Base-by-base conservation (phyloP, 2,888 invertebrate genomes). In the Digitonthophagus gazella region DNA sequence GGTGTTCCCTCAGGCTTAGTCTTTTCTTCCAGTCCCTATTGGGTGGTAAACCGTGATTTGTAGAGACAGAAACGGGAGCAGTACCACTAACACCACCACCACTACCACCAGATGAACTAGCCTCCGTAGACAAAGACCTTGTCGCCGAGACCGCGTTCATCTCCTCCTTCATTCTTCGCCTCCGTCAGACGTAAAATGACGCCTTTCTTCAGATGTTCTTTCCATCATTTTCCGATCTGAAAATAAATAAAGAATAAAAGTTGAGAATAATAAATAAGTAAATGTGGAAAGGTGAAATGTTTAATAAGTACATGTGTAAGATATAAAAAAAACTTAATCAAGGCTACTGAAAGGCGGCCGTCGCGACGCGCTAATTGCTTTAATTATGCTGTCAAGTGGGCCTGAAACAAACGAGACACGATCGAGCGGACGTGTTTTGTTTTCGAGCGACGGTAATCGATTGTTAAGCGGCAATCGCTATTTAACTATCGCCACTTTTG, bases 11-110 rank as follows among this genome's bases (percentile, higher is more conserved):
- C 71, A 76, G 72, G 65, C 76, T 76, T 71, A 76, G 73, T 28
- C 76, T 72, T 66, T 74, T 75, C 68, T 75, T 76, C 76, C 76
- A 76, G 68, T 76, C 73, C 66, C 71, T 71, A 66, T 65, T 61
- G 18, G 61, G n/a, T 20, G 61, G 2, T 15, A 57, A 16, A 15
- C 57, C 57, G 57, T 15, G n/a, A 57, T 57, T 15, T 19, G 61
- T 20, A 16, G 61, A 61, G 5, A 15, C 18, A 16, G 61, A 61
- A 61, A 19, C 61, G n/a, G n/a, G n/a, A n/a, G n/a, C n/a, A n/a
- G n/a, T n/a, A n/a, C n/a, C n/a, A n/a, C n/a, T n/a, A n/a, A n/a
- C n/a, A n/a, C n/a, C n/a, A n/a, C n/a, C n/a, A n/a, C n/a, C n/a
- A n/a, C n/a, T n/a, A n/a, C n/a, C n/a, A n/a, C n/a, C n/a, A n/a